Conservation (phyloP, 2,888 invertebrate genomes). For the Cephus sareptanus region DNA sequence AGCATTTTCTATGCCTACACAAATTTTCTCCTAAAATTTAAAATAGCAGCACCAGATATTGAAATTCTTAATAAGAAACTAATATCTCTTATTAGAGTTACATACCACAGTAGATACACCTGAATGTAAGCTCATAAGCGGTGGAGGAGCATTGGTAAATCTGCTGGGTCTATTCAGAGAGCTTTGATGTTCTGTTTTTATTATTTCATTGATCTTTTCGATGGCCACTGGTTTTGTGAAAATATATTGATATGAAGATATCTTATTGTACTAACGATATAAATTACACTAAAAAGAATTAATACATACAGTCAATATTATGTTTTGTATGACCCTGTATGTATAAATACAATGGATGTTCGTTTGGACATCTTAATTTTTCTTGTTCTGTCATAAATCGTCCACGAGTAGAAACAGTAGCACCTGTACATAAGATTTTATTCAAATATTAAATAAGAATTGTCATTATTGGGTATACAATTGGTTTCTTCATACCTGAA, state of each 20-base stretch:
- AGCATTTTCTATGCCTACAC: conserved; percentile 81
- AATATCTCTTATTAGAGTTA: conserved; percentile 9
- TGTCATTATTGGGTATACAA: background rate
- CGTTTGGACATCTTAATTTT: conserved; percentile 65
- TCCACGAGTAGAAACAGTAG: conserved; percentile 71
- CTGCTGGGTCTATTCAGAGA: conserved; percentile 62
- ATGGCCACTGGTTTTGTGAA: conserved; percentile 66
- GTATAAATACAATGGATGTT: conserved; percentile 70
- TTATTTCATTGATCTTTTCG: conserved; percentile 69
- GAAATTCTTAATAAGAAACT: background rate
- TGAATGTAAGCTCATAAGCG: conserved; percentile 66
- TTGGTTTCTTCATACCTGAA: conserved; percentile 50
- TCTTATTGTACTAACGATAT: background rate
- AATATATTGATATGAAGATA: background rate
- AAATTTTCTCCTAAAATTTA: conserved; percentile 75
- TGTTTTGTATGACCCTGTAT: conserved; percentile 70
- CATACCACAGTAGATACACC: conserved; percentile 57
- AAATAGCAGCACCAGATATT: background rate
- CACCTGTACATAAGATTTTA: conserved; percentile 60
- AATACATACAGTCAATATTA: conserved; percentile 64
- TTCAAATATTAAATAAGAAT: conserved; percentile 52
- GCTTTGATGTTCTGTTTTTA: conserved; percentile 63
- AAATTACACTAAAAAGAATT: background rate
- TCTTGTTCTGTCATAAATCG: conserved; percentile 70
- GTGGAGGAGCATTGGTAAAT: conserved; percentile 65